phyloP scores from a whole-genome alignment of 2,888 invertebrate genomes.

The Dermolepida albohirtum region DNA sequence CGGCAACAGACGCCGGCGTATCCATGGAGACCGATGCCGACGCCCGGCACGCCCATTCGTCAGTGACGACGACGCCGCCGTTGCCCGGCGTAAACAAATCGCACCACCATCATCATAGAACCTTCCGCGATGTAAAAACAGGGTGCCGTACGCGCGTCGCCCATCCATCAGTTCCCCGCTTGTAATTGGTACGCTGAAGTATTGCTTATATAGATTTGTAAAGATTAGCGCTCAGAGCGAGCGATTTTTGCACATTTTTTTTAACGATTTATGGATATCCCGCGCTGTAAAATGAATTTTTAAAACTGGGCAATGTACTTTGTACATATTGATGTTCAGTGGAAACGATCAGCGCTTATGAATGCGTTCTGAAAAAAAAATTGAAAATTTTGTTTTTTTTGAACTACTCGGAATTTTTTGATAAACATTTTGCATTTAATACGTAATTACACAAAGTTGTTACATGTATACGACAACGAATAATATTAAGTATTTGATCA shows the following conservation, averaged over 20 bases:
- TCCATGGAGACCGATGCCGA: conserved; percentile 61
- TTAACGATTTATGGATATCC: conserved; percentile 24
- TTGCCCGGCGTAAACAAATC: conserved; percentile 40
- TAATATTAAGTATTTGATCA: too few relatives aligned
- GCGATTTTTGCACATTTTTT: conserved; percentile 8
- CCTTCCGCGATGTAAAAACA: conserved; percentile 12
- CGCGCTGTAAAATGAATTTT: too few relatives aligned
- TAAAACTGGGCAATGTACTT: not conserved
- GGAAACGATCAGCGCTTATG: too few relatives aligned
- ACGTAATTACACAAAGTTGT: too few relatives aligned
- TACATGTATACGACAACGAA: too few relatives aligned
- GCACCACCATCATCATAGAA: conserved; percentile 21
- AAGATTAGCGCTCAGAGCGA: not conserved
- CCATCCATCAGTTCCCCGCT: conserved; percentile 17
- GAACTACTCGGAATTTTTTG: too few relatives aligned
- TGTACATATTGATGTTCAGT: not conserved
- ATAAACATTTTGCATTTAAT: too few relatives aligned
- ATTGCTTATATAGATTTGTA: conserved; percentile 16
- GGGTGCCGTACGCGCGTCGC: conserved; percentile 1
- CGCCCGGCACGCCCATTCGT: conserved; percentile 58
- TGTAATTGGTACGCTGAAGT: conserved; percentile 30
- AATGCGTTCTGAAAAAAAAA: too few relatives aligned
- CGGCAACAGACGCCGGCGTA: conserved; percentile 52
- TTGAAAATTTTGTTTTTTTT: too few relatives aligned
- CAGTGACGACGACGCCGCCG: conserved; percentile 62